A percentile compares a stretch with the other conserved stretches of the same genome.
phyloP scores from a whole-genome alignment of 37 sponge, comb jelly and placozoan species.

The Petrosia ficiformis region DNA sequence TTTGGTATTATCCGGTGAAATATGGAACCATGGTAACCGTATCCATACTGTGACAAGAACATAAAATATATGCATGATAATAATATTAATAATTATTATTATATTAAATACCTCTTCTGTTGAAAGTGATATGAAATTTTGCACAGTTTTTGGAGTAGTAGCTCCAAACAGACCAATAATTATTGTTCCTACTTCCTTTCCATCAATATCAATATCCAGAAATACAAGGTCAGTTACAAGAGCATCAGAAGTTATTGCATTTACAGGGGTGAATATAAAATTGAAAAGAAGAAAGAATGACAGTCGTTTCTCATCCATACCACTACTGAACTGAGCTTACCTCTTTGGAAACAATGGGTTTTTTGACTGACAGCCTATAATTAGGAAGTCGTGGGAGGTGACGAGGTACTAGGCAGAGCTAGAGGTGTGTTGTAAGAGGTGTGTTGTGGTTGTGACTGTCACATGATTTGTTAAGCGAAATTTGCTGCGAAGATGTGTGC shows the following conservation, averaged over 20 bases:
- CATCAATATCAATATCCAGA: constrained; percentile 63
- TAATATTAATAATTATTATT: neutral
- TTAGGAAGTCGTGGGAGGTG: no score
- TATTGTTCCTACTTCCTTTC: constrained; percentile 38
- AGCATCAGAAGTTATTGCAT: constrained; percentile 30
- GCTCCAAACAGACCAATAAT: constrained; percentile 78
- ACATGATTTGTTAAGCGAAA: no score
- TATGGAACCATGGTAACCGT: constrained; percentile 46
- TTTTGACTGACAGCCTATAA: no score
- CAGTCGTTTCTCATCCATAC: neutral
- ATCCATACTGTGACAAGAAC: constrained; percentile 41
- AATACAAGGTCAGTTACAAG: constrained; percentile 76
- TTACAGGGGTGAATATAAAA: neutral
- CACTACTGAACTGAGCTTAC: neutral
- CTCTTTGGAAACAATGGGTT: no score
- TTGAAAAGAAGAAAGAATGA: neutral
- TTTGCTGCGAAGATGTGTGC: no score
- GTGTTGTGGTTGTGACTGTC: no score
- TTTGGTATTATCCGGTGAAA: constrained; percentile 71
- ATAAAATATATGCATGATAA: neutral
- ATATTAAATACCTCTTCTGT: constrained; percentile 71
- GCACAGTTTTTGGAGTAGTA: constrained; percentile 77
- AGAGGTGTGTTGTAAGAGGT: no score
- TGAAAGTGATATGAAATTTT: constrained; percentile 73
- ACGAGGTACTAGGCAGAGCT: no score